A percentile compares a stretch with the other conserved stretches of the same genome.
These are phyloP conservation scores for Lepisosteus osseus DNA, from an alignment of 2,113 vertebrate species.

Conservation along the genomic window DNA sequence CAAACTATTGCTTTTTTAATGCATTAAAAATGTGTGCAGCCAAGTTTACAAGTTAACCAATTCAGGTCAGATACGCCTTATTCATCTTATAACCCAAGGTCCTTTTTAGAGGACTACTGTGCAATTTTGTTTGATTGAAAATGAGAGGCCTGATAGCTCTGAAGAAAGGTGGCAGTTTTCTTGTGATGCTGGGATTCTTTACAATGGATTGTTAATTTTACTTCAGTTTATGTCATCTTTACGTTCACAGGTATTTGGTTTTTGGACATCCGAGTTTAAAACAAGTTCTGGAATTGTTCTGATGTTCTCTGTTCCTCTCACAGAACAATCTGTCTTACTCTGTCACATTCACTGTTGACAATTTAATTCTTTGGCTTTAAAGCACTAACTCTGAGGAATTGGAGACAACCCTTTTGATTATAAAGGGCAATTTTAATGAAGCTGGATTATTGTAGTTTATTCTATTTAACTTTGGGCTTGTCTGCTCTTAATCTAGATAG, in stretches of 20 bases:
- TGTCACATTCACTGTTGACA: constrained; percentile 2
- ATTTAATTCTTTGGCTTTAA: constrained; percentile 20
- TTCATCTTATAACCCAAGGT: constrained; percentile 2
- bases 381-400: constrained; percentile 22
- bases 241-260: constrained; percentile 19
- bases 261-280: constrained; percentile 8
- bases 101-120: constrained; percentile 16
- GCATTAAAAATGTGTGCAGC: too few species aligned
- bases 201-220: constrained; percentile 34
- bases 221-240: constrained; percentile 22
- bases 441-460: constrained; percentile 2
- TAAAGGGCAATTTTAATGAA: constrained; percentile 28
- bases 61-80: constrained; percentile 49
- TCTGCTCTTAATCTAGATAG: constrained; percentile 42
- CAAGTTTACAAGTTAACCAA: background rate
- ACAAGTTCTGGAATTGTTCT: background rate
- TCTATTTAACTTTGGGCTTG: constrained; percentile 39
- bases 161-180: constrained; percentile 1
- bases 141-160: background rate
- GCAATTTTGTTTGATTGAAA: constrained; percentile 15
- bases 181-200: constrained; percentile 36
- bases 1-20: constrained; percentile 19
- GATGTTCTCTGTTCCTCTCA: background rate
- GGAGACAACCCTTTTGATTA: background rate
- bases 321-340: background rate